phyloP scores from a whole-genome alignment of 2,113 vertebrate species.

The Oriolus oriolus region DNA sequence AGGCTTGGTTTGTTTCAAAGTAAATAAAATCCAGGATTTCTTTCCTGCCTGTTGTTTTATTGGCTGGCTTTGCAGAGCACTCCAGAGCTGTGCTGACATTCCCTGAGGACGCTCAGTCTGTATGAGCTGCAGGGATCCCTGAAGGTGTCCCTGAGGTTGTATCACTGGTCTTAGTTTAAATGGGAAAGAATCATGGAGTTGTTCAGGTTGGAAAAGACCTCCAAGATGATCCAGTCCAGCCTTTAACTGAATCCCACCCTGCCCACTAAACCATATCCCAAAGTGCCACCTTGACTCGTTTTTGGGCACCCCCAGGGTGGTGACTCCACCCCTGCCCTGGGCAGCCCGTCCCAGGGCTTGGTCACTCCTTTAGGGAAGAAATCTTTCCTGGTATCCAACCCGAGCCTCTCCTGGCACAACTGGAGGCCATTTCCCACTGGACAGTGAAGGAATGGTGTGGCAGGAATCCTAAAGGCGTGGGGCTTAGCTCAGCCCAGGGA shows the following conservation, averaged over 20 bases:
- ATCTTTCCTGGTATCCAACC: background rate
- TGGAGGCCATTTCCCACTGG: background rate
- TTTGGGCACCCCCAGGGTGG: background rate
- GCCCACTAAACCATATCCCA: background rate
- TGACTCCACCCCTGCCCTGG: background rate
- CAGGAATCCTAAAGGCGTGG: background rate
- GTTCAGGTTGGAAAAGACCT: background rate
- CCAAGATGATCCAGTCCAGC: background rate
- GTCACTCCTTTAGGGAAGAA: background rate
- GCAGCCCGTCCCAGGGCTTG: background rate
- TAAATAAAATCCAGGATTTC: background rate
- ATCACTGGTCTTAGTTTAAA: background rate
- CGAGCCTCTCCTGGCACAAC: background rate
- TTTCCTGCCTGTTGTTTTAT: background rate
- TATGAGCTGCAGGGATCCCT: fast-evolving
- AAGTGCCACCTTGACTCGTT: fast-evolving
- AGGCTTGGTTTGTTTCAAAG: background rate
- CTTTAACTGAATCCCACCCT: background rate
- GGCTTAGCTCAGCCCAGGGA: background rate
- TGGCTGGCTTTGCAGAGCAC: background rate
- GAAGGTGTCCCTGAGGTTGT: fast-evolving
- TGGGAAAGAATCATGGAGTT: background rate
- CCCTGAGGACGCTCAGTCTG: fast-evolving
- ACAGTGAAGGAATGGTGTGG: background rate
- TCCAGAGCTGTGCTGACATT: background rate